phyloP scores from a whole-genome alignment of 2,888 invertebrate genomes.

The Tenthredo scrophulariae region DNA sequence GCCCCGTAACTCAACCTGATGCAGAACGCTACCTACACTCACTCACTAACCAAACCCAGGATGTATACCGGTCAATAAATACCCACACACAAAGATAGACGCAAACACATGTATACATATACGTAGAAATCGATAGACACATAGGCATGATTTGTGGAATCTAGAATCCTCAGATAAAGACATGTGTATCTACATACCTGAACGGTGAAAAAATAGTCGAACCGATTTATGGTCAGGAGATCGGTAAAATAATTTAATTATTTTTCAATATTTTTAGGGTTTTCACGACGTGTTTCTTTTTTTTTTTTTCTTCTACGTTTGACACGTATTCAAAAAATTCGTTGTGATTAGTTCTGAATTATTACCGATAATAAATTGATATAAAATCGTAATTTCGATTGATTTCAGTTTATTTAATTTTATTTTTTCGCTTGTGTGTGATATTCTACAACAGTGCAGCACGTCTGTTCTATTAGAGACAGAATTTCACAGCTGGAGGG shows the following conservation, averaged over 20 bases:
- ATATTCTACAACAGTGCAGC: neutral
- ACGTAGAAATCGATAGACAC: neutral
- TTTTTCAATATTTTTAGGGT: too few relatives aligned
- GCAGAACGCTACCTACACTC: slow-evolving; percentile 22
- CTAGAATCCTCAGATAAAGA: neutral
- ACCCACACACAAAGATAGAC: neutral
- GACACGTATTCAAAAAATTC: neutral
- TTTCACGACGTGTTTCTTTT: too few relatives aligned
- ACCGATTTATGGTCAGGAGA: neutral
- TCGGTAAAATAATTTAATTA: neutral
- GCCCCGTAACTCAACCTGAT: slow-evolving; percentile 75
- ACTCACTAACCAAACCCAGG: neutral
- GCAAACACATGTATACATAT: neutral
- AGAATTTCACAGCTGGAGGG: slow-evolving; percentile 16
- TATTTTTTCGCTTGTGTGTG: neutral
- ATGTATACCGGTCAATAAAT: slow-evolving; percentile 45
- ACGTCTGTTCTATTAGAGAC: neutral
- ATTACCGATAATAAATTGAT: neutral
- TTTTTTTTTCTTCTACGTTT: too few relatives aligned
- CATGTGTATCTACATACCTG: neutral
- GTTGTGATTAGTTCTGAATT: neutral
- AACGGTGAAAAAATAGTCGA: too few relatives aligned
- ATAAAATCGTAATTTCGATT: neutral
- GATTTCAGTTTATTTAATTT: neutral
- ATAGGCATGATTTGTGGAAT: neutral